Evolutionary conservation across 2,797 vertebrate genomes (phyloP), one percentile per base, ranked within the genome.

Genomic region (Ispidina lecontei): DNA sequence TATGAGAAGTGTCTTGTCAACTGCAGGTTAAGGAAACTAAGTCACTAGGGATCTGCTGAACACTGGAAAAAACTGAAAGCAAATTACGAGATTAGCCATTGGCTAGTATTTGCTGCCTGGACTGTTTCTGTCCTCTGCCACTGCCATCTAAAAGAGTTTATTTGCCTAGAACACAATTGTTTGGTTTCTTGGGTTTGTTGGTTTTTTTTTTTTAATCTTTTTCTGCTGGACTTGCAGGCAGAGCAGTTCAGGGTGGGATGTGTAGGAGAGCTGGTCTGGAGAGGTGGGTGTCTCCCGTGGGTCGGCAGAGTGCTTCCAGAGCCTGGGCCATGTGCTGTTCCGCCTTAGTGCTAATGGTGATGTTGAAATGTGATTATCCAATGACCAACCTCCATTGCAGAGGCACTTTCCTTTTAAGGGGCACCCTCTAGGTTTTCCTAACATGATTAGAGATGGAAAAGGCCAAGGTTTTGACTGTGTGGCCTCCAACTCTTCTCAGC

Each of bases 231-330:
- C 3, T 3, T n/a, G 15, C 14, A n/a, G 58, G 19, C 14, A n/a
- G 58, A 22, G 29, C 21, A 35, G 51, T 65, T 51, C 29, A 26
- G 58, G 28, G 5, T 71, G 49, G 60, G 47, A 54, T 26, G 49
- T 8, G 11, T 17, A 13, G 82, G 28, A 75, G 31, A 41, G 55
- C 62, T 5, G 0, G 10, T 8, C 22, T 29, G 37, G 12, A 39
- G 28, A 37, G 15, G 3, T 15, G 33, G 10, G 3, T 20, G 20
- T 9, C 6, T 49, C 33, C 46, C 6, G 0, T 25, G 14, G 39
- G 12, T 6, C 18, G 4, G 10, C 55, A 5, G 13, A 54, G 56
- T 29, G 44, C 5, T 56, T 41, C 14, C 20, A 18, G 23, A 88
- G 21, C 35, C 31, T 21, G 2, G 35, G 33, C 54, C 18, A 4